Conservation (phyloP, 2,888 invertebrate species). For the Heliconius hortense region DNA sequence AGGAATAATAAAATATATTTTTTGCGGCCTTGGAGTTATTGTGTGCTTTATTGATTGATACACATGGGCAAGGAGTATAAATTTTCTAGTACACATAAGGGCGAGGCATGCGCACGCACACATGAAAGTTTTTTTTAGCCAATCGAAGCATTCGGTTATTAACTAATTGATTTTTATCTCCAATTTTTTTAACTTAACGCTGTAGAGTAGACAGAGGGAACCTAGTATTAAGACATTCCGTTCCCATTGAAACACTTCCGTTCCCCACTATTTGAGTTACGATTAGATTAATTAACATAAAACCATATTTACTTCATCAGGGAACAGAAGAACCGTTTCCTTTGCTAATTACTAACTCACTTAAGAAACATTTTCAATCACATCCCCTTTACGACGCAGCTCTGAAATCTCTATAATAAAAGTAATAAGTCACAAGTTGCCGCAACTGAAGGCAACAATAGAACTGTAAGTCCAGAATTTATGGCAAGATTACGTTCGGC, state of each 20-base stretch:
- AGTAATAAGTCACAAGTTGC: conserved; percentile 32
- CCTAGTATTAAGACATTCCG: no score
- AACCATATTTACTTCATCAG: background rate
- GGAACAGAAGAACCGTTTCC: background rate
- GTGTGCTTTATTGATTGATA: background rate
- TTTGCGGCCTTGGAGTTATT: background rate
- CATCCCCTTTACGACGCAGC: background rate
- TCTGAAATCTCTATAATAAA: conserved; percentile 4
- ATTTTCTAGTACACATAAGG: background rate
- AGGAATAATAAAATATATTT: no score
- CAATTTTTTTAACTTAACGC: background rate
- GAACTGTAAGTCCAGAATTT: conserved; percentile 12
- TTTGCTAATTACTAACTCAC: conserved; percentile 13
- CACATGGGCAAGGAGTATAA: background rate
- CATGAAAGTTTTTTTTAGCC: background rate
- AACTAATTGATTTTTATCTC: background rate
- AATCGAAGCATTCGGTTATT: background rate
- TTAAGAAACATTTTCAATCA: background rate
- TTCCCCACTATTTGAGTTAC: no score
- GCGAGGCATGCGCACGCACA: conserved; percentile 19
- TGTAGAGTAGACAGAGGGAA: no score
- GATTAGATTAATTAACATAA: background rate
- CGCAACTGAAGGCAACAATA: conserved; percentile 25
- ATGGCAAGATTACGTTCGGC: conserved; percentile 8
- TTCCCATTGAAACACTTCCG: no score